Evolutionary conservation across 2,888 invertebrate genomes (phyloP), one percentile per base, ranked within the genome.

Genomic region (Brachyptera putata): DNA sequence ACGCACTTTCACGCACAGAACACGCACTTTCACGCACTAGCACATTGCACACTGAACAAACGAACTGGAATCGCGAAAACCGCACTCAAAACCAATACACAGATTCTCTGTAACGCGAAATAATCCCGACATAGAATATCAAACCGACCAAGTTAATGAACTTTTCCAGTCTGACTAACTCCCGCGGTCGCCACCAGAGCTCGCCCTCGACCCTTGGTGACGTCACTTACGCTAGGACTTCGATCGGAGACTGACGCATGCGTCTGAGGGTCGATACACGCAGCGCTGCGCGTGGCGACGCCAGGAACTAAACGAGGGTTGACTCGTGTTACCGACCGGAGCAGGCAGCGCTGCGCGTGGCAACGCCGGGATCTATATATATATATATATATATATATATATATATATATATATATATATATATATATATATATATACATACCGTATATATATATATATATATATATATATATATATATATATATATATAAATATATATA

Each of bases 81-180:
- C 30, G 7, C 7, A 11, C 30, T 30, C 30, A 11, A 30, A 30
- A 7, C 5, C 11, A 30, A 11, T 5, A 43, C 21, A 43, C 43
- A 18, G 9, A 2, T 16, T 25, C 34, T 50, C 1, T 50, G 50
- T 50, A 11, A 50, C 50, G 50, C 30, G 36, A 53, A 36, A 16
- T 13, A 16, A 11, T 14, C 9, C 53, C 7, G 22, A 34, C 53
- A 14, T 13, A 5, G 11, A 34, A 53, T 16, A 36, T 18, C 21
- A 34, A 34, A 21, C 53, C 53, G 53, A 34, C 36, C 53, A 18
- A 34, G 18, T 3, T 18, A 16, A 53, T 36, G 9, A 4, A 21
- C 53, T 53, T 34, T 21, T 18, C 16, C 36, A 14, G 30, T 50
- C 50, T 50, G 30, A 14, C 14, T 30, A 53, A 22, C 21, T 53